These are phyloP conservation scores for Dugesia japonica DNA, from an alignment of 2,888 invertebrate genomes.

Conservation along the genomic window DNA sequence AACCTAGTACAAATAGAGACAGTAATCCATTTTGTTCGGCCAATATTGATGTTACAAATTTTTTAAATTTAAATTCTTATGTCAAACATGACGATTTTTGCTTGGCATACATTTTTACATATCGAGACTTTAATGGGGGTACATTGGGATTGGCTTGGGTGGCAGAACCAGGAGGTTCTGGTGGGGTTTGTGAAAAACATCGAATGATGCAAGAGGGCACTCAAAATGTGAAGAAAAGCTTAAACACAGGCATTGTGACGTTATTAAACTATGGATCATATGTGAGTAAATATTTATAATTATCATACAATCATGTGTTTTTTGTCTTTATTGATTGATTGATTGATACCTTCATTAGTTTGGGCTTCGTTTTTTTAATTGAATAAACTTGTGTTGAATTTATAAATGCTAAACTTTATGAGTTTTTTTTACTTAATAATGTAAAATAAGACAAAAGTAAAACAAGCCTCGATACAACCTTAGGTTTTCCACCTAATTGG, in stretches of 20 bases:
- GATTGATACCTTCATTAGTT: too few species aligned
- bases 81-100: conserved; percentile 95
- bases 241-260: conserved; percentile 95
- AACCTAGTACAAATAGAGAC: conserved; percentile 35
- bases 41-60: conserved; percentile 96
- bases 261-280: conserved; percentile 92
- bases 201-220: conserved; percentile 52
- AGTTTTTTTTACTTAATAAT: too few species aligned
- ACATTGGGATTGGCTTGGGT: conserved; percentile 97
- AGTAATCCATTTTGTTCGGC: conserved; percentile 68
- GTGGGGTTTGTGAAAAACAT: conserved; percentile 93
- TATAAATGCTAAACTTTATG: too few species aligned
- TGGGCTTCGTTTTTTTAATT: too few species aligned
- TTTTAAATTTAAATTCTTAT: conserved; percentile 85
- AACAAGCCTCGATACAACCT: too few species aligned
- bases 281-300: conserved; percentile 50
- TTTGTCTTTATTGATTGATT: not conserved
- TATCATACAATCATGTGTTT: too few species aligned
- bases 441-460: too few species aligned
- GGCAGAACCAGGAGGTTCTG: conserved; percentile 69
- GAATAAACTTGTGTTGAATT: too few species aligned
- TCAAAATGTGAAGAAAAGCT: conserved; percentile 53
- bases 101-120: conserved; percentile 96
- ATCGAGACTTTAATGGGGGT: conserved; percentile 89
- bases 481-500: too few species aligned